Evolutionary conservation across 2,113 vertebrate species (phyloP), one percentile per base, ranked within the genome.

Genomic region (Aphyosemion australe): DNA sequence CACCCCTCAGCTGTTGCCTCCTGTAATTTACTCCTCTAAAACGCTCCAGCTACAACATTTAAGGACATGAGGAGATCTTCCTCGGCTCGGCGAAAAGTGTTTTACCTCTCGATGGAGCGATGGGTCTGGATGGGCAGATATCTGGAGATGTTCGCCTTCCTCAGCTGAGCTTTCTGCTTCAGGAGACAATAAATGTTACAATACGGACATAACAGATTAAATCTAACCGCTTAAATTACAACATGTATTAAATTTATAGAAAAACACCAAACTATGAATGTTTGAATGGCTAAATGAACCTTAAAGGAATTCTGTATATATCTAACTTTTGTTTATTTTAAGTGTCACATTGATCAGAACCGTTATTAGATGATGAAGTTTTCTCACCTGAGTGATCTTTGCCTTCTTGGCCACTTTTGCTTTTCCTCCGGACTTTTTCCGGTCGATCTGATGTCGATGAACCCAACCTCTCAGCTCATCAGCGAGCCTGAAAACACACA

Each of bases 381-480:
- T 6, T 5, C 34, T 11, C 15, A 96, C 95, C 94, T 95, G 94
- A 15, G 92, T 87, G n/a, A 93, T 87, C 60, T 79, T 92, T 49
- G 79, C 87, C 62, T 92, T 93, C 89, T 91, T 93, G 18, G 72
- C 80, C 0, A 19, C 67, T 59, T 90, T 93, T 0, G 88, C 61
- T 64, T 94, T 95, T 0, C 90, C 91, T 47, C 88, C 91, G 0
- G 82, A 89, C 74, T 94, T 96, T 84, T 94, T 93, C 26, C 93
- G 75, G 83, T 94, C 91, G 72, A 93, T 95, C 84, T 97, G 95
- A 72, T 97, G 95, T 0, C 95, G 89, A 5, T 92, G 93, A 12
- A 95, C 95, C 95, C 95, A 97, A 18, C 95, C 94, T 0, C 94
- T 87, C 49, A 97, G 82, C 80, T 96, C 95, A 0, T 96, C 95